phyloP scores from a whole-genome alignment of 2,797 vertebrate genomes.

The Diglossa cyanea region DNA sequence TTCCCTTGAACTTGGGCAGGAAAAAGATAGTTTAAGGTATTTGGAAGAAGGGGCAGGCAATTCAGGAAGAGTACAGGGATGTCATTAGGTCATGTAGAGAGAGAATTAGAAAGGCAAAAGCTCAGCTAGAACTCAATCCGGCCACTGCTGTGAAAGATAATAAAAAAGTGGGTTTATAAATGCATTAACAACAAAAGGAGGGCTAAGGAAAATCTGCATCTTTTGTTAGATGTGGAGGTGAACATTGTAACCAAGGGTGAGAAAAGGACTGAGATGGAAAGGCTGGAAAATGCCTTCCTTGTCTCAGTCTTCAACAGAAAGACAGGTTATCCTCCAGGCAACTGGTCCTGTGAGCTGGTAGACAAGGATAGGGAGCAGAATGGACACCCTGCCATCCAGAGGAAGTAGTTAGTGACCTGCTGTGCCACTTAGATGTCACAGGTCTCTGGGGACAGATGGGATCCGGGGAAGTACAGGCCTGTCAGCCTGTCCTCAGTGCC shows the following conservation, averaged over 20 bases:
- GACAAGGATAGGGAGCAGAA: not conserved
- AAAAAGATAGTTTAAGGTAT: not conserved
- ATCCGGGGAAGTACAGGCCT: accelerated
- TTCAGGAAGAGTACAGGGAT: not conserved
- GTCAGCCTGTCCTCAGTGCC: not conserved
- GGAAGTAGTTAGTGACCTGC: not conserved
- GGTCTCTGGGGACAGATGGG: not conserved
- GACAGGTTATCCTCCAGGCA: not conserved
- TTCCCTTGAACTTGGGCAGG: not conserved
- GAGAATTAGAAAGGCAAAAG: not conserved
- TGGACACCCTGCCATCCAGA: not conserved
- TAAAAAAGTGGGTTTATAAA: not conserved
- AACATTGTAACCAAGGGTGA: not conserved
- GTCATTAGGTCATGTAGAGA: not conserved
- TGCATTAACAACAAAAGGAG: not conserved
- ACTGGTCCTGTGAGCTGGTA: not conserved
- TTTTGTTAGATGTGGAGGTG: accelerated
- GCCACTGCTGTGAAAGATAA: not conserved
- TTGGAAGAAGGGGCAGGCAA: not conserved
- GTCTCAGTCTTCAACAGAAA: not conserved
- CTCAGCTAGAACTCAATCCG: not conserved
- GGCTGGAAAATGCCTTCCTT: not conserved
- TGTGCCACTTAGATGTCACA: not conserved
- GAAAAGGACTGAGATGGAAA: not conserved
- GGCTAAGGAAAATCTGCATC: not conserved